Conservation (phyloP, 2,113 vertebrate species). For the Brachypteracias leptosomus region DNA sequence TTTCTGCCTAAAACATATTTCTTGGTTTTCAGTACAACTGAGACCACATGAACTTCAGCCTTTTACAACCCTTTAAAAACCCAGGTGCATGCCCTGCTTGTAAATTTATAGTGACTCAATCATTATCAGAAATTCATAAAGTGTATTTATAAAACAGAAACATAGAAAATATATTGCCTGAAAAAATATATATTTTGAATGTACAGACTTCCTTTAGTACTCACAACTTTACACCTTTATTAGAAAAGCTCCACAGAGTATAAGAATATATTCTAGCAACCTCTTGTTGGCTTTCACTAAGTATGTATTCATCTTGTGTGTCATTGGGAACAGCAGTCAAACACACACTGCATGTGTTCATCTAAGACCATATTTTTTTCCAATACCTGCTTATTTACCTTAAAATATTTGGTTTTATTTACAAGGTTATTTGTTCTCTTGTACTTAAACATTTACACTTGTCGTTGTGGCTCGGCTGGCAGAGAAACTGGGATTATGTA, state of each 20-base stretch:
- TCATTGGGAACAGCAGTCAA: neutral
- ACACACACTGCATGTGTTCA: neutral
- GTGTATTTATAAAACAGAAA: neutral
- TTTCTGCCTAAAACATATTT: neutral
- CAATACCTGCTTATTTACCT: neutral
- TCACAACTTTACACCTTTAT: neutral
- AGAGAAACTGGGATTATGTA: neutral
- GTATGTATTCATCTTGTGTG: neutral
- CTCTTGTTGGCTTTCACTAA: neutral
- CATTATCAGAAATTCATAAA: neutral
- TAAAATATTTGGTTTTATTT: neutral
- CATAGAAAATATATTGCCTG: neutral
- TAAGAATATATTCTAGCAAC: neutral
- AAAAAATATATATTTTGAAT: neutral
- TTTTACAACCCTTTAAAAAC: neutral
- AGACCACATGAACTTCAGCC: neutral
- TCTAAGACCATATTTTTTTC: neutral
- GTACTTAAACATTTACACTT: neutral
- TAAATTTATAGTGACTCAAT: neutral
- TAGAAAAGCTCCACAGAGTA: neutral
- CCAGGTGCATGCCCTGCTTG: neutral
- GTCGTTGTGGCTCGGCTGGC: neutral
- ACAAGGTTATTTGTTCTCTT: neutral
- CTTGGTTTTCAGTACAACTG: neutral
- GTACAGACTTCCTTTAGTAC: neutral